A percentile compares a stretch with the other conserved stretches of the same genome.
These are phyloP conservation scores for Agelas oroides DNA, from an alignment of 37 sponge, comb jelly and placozoan species.

Conservation along the genomic window DNA sequence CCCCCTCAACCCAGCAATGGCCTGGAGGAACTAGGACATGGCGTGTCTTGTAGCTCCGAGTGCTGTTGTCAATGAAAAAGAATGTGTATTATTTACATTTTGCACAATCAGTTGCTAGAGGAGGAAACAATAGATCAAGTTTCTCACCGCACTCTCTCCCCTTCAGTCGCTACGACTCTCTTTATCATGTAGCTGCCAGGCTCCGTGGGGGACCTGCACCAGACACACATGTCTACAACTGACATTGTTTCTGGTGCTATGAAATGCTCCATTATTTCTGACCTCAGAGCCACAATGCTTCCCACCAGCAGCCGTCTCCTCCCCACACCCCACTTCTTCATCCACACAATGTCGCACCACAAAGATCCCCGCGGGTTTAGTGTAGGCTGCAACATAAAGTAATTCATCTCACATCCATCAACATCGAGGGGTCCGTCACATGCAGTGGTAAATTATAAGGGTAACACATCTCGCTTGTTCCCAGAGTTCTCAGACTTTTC, in stretches of 20 bases:
- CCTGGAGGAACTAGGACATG: constrained; percentile 66
- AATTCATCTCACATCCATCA: no score
- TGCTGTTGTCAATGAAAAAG: neutral
- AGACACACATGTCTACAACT: neutral
- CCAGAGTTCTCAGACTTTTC: no score
- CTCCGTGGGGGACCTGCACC: constrained; percentile 11
- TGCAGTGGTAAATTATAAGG: no score
- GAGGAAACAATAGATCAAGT: no score
- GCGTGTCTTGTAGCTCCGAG: constrained; percentile 10
- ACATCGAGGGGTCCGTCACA: no score
- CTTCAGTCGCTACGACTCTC: constrained; percentile 17
- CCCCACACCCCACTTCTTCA: constrained; percentile 14
- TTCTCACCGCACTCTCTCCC: constrained; percentile 6
- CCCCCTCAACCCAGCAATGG: constrained; percentile 95
- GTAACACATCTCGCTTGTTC: no score
- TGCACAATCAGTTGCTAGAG: no score
- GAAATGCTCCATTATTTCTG: neutral
- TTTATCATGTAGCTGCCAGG: constrained; percentile 1
- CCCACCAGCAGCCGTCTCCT: neutral
- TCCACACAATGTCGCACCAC: constrained; percentile 41
- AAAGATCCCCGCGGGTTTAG: constrained; percentile 25
- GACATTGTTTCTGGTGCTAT: neutral
- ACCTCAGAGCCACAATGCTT: constrained; percentile 38
- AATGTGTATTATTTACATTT: neutral
- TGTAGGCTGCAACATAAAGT: constrained; percentile 31